Base-by-base conservation (phyloP, 2,113 vertebrate genomes). In the Hyaena hyaena region DNA sequence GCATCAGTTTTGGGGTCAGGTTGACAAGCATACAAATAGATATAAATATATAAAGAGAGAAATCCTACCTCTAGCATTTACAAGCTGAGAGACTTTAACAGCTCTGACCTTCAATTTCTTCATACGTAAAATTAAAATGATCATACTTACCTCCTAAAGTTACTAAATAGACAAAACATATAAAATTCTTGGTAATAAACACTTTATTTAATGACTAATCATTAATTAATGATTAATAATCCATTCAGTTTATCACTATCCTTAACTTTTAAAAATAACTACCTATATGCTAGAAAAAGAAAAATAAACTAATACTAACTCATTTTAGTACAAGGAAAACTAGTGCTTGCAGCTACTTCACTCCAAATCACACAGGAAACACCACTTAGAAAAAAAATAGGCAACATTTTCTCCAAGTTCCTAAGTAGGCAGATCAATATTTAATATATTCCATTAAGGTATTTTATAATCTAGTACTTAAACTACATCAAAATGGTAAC, bases 401-500 rank as follows among this genome's bases (percentile, higher is more conserved):
- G 33, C 17, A 95, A 58, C 0, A 26, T 1, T 11, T 50, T 48
- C 92, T 92, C 39, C 66, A 71, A 76, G 28, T 96, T 97, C 92
- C 43, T 93, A 6, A 79, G 5, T 63, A 45, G 66, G 33, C 10
- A 63, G 8, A 89, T 90, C 80, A 94, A 2, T 71, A 94, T 83
- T 79, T 82, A 97, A 79, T 45, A 31, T 9, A 17, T 15, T 58
- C 16, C 17, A 79, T 95, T 93, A 80, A 80, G 11, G n/a, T 95
- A 79, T 48, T 95, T 85, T 95, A 21, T 50, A 85, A 76, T 88
- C 12, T 81, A 96, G 45, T 50, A 74, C 48, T 96, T 91, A 68
- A 92, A 39, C 15, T 43, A 21, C 12, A 97, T 45, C 55, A 95
- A 97, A 98, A 97, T 74, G 4, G 5, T 9, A 95, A 39, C 16